These are phyloP conservation scores for Parnassius apollo DNA, from an alignment of 2,888 invertebrate genomes.

Conservation along the genomic window DNA sequence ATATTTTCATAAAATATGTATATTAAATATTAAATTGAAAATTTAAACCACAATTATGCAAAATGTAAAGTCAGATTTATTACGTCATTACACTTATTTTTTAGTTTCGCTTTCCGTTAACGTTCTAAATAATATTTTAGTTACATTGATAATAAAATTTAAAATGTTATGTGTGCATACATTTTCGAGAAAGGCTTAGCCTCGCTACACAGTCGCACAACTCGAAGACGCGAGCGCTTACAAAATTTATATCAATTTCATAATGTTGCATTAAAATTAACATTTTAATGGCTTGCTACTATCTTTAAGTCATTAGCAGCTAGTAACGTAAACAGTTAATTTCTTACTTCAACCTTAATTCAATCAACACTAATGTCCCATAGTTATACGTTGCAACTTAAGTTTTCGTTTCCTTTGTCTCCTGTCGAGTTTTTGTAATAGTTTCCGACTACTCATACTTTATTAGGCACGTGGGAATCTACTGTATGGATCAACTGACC, in stretches of 20 bases:
- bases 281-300: conserved; percentile 20
- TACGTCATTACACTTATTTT: no score
- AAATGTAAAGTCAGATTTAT: no score
- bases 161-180: neutral
- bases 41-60: no score
- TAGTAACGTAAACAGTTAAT: conserved; percentile 19
- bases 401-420: conserved; percentile 74
- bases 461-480: conserved; percentile 77
- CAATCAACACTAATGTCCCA: conserved; percentile 45
- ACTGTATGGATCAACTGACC: conserved; percentile 44
- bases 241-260: conserved; percentile 29
- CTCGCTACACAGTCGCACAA: neutral
- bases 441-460: conserved; percentile 67
- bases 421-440: conserved; percentile 70
- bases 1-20: neutral
- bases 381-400: conserved; percentile 57
- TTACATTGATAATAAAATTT: neutral
- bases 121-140: neutral
- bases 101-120: no score
- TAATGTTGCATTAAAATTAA: conserved; percentile 28
- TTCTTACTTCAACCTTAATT: conserved; percentile 32
- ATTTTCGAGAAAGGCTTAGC: conserved; percentile 1
- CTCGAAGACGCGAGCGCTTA: conserved; percentile 3
- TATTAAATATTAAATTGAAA: no score
- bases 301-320: conserved; percentile 22